Percentiles rank a stretch among this genome's conserved stretches.
Conservation (phyloP, 2,797 vertebrate genomes). For the Hippoglossus hippoglossus region DNA sequence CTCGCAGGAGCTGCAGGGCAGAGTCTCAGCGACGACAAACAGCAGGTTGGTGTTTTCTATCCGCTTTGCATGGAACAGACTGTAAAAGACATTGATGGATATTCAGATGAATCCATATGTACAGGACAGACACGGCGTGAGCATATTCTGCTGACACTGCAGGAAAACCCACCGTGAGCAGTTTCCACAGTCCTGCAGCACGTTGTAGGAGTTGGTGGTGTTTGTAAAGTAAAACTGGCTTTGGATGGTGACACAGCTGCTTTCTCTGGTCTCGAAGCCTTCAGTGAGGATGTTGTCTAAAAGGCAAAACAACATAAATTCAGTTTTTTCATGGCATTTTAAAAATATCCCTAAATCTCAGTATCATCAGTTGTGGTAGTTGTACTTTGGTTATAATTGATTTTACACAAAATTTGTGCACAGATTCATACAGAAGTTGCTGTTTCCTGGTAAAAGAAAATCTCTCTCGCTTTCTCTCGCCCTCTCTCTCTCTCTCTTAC, state of each 20-base stretch:
- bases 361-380: no score
- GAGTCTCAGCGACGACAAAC: slow-evolving; percentile 96
- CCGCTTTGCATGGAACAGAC: slow-evolving; percentile 94
- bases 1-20: slow-evolving; percentile 97
- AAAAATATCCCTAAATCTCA: not conserved
- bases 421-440: no score
- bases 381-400: no score
- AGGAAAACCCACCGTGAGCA: slow-evolving; percentile 90
- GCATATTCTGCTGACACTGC: slow-evolving; percentile 37
- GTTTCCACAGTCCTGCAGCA: slow-evolving; percentile 98
- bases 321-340: not conserved
- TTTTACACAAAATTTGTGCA: no score
- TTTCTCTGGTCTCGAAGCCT: slow-evolving; percentile 88
- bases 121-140: not conserved
- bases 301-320: slow-evolving; percentile 13
- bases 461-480: no score
- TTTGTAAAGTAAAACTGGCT: slow-evolving; percentile 98
- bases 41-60: slow-evolving; percentile 95
- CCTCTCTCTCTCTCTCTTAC: no score
- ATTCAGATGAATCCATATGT: slow-evolving; percentile 2
- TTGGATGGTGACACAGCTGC: slow-evolving; percentile 95
- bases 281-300: slow-evolving; percentile 89
- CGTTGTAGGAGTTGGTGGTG: slow-evolving; percentile 92
- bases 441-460: no score
- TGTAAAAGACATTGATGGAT: slow-evolving; percentile 64